Evolutionary conservation across 2,113 vertebrate genomes (phyloP).

Genomic region (Alaudala cheleensis): DNA sequence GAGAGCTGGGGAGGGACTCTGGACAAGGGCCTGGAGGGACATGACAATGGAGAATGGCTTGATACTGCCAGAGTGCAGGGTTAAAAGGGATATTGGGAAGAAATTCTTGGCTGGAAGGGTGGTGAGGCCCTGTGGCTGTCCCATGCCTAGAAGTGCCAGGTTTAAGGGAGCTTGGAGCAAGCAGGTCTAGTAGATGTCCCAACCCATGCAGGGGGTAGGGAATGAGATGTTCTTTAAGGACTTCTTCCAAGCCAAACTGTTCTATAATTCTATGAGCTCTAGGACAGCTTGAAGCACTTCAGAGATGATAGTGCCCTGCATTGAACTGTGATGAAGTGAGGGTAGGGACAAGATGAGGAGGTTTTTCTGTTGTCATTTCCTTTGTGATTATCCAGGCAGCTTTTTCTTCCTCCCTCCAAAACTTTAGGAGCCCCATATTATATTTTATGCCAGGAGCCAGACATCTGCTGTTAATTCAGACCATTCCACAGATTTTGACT

Average conservation of each 20-base stretch:
- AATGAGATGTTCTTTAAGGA: neutral
- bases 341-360: neutral
- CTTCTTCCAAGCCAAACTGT: neutral
- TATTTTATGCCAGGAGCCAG: neutral
- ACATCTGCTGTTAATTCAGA: neutral
- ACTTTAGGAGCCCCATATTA: neutral
- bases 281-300: neutral
- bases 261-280: neutral
- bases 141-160: neutral
- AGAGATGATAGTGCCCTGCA: rapidly evolving
- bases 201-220: neutral
- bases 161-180: neutral
- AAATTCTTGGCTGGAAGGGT: rapidly evolving
- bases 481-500: neutral
- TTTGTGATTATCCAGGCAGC: neutral
- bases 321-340: neutral
- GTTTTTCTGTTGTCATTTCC: neutral
- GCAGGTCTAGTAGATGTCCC: too few relatives aligned
- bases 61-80: neutral
- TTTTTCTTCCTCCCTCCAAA: neutral
- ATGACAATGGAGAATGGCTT: rapidly evolving
- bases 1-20: neutral
- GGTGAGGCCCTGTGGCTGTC: neutral
- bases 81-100: neutral
- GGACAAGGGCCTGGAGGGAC: rapidly evolving